A percentile compares a stretch with the other conserved stretches of the same genome.
These are phyloP conservation scores for Halcyon badia DNA, from an alignment of 2,797 vertebrate species.

Conservation along the genomic window DNA sequence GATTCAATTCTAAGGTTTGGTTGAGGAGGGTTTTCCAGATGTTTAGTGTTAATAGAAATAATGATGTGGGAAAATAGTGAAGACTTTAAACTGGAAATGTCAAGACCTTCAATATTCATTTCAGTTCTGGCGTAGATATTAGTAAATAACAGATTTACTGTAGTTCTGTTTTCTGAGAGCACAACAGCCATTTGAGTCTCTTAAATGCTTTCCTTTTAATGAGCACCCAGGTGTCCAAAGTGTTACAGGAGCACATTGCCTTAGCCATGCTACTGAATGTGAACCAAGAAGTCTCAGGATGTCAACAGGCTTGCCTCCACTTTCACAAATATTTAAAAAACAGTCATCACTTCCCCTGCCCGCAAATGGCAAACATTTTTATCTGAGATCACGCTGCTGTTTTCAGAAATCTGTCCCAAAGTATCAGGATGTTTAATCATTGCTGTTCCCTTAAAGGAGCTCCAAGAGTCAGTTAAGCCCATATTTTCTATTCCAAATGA, in stretches of 20 bases:
- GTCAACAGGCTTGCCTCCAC: conserved; percentile 5
- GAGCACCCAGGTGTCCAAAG: background rate
- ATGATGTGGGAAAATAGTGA: conserved; percentile 10
- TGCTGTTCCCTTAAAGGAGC: background rate
- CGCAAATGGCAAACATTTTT: background rate
- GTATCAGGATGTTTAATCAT: conserved; percentile 22
- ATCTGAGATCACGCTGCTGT: background rate
- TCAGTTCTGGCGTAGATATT: background rate
- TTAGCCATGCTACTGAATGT: background rate
- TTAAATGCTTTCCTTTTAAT: background rate
- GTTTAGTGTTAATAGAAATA: conserved; percentile 41
- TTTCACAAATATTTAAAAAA: conserved; percentile 56
- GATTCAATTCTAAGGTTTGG: background rate
- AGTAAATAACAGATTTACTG: conserved; percentile 38
- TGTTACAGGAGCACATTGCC: background rate
- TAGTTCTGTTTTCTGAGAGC: background rate
- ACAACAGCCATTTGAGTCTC: background rate
- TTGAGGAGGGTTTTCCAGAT: conserved; percentile 24
- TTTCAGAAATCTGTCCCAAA: background rate
- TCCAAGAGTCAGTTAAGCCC: background rate
- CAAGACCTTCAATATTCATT: conserved; percentile 15
- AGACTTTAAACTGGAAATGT: conserved; percentile 17
- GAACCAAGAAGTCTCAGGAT: conserved; percentile 41
- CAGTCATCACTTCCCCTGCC: background rate
- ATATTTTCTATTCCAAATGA: conserved; percentile 13